phyloP scores from a whole-genome alignment of 1,140 invertebrate species.

The Camponotus floridanus region DNA sequence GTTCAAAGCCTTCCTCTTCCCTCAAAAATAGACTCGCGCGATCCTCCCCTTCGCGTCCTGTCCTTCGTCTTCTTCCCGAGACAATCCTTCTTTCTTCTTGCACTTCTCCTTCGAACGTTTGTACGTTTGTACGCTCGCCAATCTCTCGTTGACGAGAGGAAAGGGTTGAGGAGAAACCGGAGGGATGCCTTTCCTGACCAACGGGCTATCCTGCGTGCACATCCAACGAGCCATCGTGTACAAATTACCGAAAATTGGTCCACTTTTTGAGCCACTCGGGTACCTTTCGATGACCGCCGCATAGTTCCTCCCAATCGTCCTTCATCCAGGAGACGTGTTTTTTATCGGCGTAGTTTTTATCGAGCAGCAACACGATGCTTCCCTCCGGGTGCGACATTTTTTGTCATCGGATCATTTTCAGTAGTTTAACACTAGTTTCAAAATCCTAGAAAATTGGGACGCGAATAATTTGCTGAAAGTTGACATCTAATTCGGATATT shows the following conservation, averaged over 20 bases:
- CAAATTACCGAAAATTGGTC: slow-evolving; percentile 82
- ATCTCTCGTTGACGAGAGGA: neutral
- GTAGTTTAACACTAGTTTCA: slow-evolving; percentile 38
- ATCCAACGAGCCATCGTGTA: slow-evolving; percentile 70
- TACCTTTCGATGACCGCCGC: slow-evolving; percentile 56
- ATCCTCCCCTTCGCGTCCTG: slow-evolving; percentile 30
- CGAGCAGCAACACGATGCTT: neutral
- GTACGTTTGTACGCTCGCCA: slow-evolving; percentile 32
- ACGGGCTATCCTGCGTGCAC: slow-evolving; percentile 53
- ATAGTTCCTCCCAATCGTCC: slow-evolving; percentile 51
- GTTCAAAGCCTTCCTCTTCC: slow-evolving; percentile 66
- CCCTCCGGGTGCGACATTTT: slow-evolving; percentile 39
- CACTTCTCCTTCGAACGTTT: slow-evolving; percentile 23
- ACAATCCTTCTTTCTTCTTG: slow-evolving; percentile 38
- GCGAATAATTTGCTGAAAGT: slow-evolving; percentile 36
- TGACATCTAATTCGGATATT: slow-evolving; percentile 23
- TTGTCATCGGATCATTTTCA: slow-evolving; percentile 33
- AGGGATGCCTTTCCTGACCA: slow-evolving; percentile 27
- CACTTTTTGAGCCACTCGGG: slow-evolving; percentile 74
- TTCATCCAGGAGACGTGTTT: slow-evolving; percentile 42
- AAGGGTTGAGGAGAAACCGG: slow-evolving; percentile 12
- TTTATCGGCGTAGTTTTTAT: slow-evolving; percentile 6
- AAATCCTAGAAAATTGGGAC: slow-evolving; percentile 40
- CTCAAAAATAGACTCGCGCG: slow-evolving; percentile 69
- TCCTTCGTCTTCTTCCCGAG: neutral